These are phyloP conservation scores for Perccottus glenii DNA, from an alignment of 2,113 vertebrate genomes.

Conservation along the genomic window DNA sequence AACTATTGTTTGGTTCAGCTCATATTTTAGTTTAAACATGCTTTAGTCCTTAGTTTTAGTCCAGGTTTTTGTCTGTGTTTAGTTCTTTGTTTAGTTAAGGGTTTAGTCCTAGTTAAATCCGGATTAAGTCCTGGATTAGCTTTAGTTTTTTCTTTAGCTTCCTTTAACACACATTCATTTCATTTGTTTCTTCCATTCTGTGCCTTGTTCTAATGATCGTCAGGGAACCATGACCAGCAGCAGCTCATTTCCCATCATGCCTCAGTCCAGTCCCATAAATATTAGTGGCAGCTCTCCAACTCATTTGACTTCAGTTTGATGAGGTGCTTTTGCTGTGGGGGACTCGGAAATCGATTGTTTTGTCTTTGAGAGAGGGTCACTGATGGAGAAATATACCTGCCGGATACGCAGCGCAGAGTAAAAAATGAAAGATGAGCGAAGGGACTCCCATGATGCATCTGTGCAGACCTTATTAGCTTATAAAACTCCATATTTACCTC, in stretches of 20 bases:
- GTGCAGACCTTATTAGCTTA: not conserved
- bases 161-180: no score
- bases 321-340: conserved; percentile 12
- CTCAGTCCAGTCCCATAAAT: conserved; percentile 19
- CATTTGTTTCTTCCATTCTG: no score
- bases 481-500: conserved; percentile 7
- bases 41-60: no score
- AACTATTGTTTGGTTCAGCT: no score
- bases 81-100: no score
- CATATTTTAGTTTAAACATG: no score
- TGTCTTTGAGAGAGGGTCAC: conserved; percentile 23
- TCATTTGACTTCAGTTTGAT: conserved; percentile 17
- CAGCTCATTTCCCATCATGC: conserved; percentile 22
- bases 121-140: no score
- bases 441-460: not conserved
- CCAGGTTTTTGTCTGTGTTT: no score
- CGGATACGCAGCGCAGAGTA: not conserved
- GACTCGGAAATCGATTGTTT: conserved; percentile 46
- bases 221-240: no score
- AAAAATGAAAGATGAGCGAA: conserved; percentile 12
- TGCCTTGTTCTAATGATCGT: no score
- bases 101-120: no score
- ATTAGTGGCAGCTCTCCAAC: conserved; percentile 26
- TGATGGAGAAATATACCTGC: conserved; percentile 17
- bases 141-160: no score